These are phyloP conservation scores for Stenoptilia bipunctidactyla DNA, from an alignment of 2,888 invertebrate genomes.

Conservation along the genomic window DNA sequence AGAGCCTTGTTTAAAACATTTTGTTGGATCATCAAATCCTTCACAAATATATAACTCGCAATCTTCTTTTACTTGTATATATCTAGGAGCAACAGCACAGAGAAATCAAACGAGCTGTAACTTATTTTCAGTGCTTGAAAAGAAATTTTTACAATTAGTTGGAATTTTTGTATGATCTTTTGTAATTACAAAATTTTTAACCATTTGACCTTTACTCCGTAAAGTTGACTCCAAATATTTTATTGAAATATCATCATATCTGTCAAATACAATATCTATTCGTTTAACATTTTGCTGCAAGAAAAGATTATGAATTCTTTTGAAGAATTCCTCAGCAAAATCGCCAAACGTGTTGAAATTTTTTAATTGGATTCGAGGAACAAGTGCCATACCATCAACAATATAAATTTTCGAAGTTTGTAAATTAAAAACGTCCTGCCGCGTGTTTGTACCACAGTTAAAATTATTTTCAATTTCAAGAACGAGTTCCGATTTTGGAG, in stretches of 20 bases:
- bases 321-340: too few relatives aligned
- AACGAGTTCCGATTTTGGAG: too few relatives aligned
- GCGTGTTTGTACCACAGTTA: too few relatives aligned
- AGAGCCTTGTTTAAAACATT: slow-evolving; percentile 18
- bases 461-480: too few relatives aligned
- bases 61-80: slow-evolving; percentile 14
- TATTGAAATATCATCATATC: slow-evolving; percentile 1
- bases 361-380: too few relatives aligned
- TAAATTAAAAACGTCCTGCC: too few relatives aligned
- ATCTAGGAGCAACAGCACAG: slow-evolving; percentile 13
- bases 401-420: too few relatives aligned
- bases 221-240: slow-evolving; percentile 16
- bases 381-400: too few relatives aligned
- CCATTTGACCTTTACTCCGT: slow-evolving; percentile 15
- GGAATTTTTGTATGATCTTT: slow-evolving; percentile 18
- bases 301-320: too few relatives aligned
- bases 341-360: too few relatives aligned
- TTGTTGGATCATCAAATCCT: slow-evolving; percentile 10
- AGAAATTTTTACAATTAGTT: slow-evolving; percentile 4
- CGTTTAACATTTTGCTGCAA: too few relatives aligned
- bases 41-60: slow-evolving; percentile 9
- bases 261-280: too few relatives aligned
- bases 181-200: slow-evolving; percentile 11
- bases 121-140: slow-evolving; percentile 15
- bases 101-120: slow-evolving; percentile 19